Conservation (phyloP, 2,888 invertebrate species). For the Trissolcus brochymenae region DNA sequence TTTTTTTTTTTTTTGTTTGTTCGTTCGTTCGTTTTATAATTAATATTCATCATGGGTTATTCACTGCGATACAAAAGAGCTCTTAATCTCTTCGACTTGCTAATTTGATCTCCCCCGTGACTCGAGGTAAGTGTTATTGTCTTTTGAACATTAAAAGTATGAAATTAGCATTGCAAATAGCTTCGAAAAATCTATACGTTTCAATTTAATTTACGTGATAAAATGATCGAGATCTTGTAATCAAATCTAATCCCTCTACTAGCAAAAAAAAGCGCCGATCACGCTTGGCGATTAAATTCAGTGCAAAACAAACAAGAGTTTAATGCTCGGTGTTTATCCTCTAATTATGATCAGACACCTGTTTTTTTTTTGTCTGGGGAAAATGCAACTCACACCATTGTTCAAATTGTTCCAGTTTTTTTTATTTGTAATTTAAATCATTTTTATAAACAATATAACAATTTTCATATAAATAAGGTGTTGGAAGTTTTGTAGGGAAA, state of each 20-base stretch:
- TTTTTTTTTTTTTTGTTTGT: background rate
- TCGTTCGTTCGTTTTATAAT: background rate
- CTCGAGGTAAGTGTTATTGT: slow-evolving; percentile 11
- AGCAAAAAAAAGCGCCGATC: background rate
- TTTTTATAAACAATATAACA: no score
- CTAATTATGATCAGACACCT: background rate
- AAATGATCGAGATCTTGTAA: slow-evolving; percentile 3
- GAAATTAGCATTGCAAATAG: no score
- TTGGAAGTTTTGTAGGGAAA: no score
- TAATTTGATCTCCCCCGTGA: slow-evolving; percentile 9
- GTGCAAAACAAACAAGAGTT: slow-evolving; percentile 1
- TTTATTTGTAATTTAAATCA: no score
- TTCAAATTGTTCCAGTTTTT: no score
- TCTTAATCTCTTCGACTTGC: slow-evolving; percentile 17
- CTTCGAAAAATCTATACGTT: no score
- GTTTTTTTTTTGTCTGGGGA: no score
- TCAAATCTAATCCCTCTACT: background rate
- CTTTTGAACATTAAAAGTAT: no score
- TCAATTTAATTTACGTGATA: no score
- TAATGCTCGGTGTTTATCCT: background rate
- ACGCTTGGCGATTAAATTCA: background rate
- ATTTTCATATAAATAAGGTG: no score
- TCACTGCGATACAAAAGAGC: slow-evolving; percentile 7
- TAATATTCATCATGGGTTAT: slow-evolving; percentile 7
- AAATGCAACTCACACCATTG: no score